Conservation (phyloP, 2,113 vertebrate species). For the Herpailurus yagouaroundi region DNA sequence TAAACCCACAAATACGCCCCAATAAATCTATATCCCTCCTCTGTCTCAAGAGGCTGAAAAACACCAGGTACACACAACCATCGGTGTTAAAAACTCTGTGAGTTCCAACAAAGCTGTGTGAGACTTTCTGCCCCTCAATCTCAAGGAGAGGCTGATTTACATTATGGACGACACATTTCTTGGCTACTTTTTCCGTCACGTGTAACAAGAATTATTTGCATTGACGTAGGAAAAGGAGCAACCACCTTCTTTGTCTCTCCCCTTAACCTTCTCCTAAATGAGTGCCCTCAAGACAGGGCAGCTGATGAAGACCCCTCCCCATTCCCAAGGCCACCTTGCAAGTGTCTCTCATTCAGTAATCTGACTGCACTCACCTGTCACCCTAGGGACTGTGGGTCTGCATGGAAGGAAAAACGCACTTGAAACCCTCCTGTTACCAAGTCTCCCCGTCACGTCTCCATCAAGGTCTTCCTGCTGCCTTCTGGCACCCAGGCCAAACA, state of each 20-base stretch:
- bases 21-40: not conserved
- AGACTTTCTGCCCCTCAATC: not conserved
- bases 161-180: not conserved
- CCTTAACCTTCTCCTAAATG: not conserved
- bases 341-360: not conserved
- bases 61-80: not conserved
- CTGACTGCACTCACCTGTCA: not conserved
- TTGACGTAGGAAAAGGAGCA: not conserved
- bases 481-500: not conserved
- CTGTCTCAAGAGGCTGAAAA: not conserved
- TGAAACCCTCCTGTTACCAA: not conserved
- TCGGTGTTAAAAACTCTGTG: not conserved
- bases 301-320: not conserved
- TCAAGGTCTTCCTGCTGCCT: not conserved
- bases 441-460: rapidly evolving
- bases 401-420: not conserved
- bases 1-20: not conserved
- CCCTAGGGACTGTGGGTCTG: not conserved
- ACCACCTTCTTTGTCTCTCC: not conserved
- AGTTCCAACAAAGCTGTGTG: not conserved
- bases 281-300: not conserved
- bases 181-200: not conserved
- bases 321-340: not conserved
- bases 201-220: too few species aligned
- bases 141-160: not conserved